Evolutionary conservation across 2,113 vertebrate genomes (phyloP).

Genomic region (Bubo scandiacus): DNA sequence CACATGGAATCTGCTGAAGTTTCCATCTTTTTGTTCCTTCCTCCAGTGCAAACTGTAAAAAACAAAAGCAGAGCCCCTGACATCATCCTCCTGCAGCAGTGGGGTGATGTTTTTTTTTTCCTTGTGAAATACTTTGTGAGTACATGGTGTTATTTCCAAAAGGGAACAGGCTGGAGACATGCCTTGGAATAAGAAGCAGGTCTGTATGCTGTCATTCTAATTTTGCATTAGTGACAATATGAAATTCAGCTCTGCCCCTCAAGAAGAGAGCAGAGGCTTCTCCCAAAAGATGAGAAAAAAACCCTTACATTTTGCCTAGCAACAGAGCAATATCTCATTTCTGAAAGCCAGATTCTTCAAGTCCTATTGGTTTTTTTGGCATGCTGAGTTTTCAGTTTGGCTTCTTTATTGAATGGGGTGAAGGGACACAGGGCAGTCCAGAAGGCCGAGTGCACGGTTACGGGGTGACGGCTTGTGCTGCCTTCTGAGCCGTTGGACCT

Average conservation of each 20-base stretch:
- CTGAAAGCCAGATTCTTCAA: background rate
- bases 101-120: background rate
- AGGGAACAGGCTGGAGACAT: constrained; percentile 16
- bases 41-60: background rate
- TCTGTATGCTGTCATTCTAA: constrained; percentile 30
- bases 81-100: background rate
- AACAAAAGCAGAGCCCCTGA: background rate
- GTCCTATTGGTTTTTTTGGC: background rate
- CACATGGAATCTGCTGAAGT: background rate
- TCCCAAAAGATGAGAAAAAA: background rate
- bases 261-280: constrained; percentile 28
- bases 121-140: background rate
- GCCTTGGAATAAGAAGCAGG: constrained; percentile 41
- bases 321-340: background rate
- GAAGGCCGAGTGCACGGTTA: accelerated
- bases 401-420: accelerated
- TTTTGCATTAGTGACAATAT: constrained; percentile 28
- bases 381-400: background rate
- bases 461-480: accelerated
- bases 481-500: accelerated
- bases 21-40: background rate
- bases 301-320: constrained; percentile 17
- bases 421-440: background rate
- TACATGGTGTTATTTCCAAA: background rate
- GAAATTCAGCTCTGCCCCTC: constrained; percentile 43